phyloP scores from a whole-genome alignment of 2,797 vertebrate species.

The Sebastes jordani region DNA sequence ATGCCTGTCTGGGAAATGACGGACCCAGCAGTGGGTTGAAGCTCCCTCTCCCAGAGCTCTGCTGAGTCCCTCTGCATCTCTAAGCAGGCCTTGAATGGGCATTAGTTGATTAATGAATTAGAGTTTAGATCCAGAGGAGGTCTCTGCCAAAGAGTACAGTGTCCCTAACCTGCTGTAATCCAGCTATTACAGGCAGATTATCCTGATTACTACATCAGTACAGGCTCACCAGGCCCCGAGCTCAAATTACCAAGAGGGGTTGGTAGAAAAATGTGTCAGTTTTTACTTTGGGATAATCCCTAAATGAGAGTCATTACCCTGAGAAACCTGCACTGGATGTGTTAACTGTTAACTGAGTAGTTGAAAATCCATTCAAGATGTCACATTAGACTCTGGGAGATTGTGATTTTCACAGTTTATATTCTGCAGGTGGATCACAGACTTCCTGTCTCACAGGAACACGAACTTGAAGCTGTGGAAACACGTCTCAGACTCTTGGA shows the following conservation, averaged over 20 bases:
- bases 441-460: not conserved
- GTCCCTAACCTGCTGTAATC: constrained; percentile 68
- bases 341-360: not conserved
- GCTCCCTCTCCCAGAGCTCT: constrained; percentile 7
- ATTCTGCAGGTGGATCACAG: not conserved
- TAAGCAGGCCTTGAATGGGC: constrained; percentile 25
- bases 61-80: not conserved
- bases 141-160: constrained; percentile 14
- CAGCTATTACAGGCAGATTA: constrained; percentile 68
- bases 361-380: not conserved
- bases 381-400: not conserved
- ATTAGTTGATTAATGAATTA: constrained; percentile 63
- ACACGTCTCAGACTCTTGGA: not conserved
- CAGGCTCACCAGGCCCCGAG: constrained; percentile 20
- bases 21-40: not conserved
- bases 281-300: constrained; percentile 61
- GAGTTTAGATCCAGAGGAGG: constrained; percentile 40
- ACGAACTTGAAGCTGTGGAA: not conserved
- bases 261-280: not conserved
- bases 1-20: not conserved
- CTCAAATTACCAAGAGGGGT: constrained; percentile 39
- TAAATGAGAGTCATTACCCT: constrained; percentile 39
- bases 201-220: constrained; percentile 56
- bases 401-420: not conserved
- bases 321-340: not conserved